A percentile compares a stretch with the other conserved stretches of the same genome.
phyloP scores from a whole-genome alignment of 2,888 invertebrate species.

The Brachyptera risi region DNA sequence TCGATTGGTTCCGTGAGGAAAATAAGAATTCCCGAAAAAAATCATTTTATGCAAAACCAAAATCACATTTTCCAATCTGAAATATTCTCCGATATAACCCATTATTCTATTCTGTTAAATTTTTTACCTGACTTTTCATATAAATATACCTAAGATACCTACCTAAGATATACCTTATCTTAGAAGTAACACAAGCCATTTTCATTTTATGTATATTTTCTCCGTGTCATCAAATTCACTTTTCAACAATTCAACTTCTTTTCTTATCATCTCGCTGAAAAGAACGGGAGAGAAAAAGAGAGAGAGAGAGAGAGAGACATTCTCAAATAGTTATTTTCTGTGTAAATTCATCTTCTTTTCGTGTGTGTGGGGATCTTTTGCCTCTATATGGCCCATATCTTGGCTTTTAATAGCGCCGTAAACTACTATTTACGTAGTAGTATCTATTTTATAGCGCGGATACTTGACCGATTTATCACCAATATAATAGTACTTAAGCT shows the following conservation, averaged over 20 bases:
- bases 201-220: background rate
- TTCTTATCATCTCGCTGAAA: background rate
- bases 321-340: background rate
- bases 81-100: background rate
- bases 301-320: too few relatives aligned
- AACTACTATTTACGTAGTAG: conserved; percentile 1
- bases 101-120: too few relatives aligned
- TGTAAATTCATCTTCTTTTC: background rate
- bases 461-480: background rate
- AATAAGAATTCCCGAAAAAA: too few relatives aligned
- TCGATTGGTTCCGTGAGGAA: too few relatives aligned
- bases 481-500: background rate
- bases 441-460: background rate
- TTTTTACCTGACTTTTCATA: too few relatives aligned
- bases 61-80: too few relatives aligned
- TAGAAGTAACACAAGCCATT: too few relatives aligned
- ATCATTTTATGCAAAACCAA: too few relatives aligned
- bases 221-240: background rate
- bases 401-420: background rate
- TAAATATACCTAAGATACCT: too few relatives aligned
- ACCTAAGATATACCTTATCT: too few relatives aligned
- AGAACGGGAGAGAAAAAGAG: too few relatives aligned
- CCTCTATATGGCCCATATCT: conserved; percentile 4
- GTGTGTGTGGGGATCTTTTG: background rate
- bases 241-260: background rate